A percentile compares a stretch with the other conserved stretches of the same genome.
Evolutionary conservation across 2,113 vertebrate species (phyloP).

Genomic region (Hipposideros armiger): DNA sequence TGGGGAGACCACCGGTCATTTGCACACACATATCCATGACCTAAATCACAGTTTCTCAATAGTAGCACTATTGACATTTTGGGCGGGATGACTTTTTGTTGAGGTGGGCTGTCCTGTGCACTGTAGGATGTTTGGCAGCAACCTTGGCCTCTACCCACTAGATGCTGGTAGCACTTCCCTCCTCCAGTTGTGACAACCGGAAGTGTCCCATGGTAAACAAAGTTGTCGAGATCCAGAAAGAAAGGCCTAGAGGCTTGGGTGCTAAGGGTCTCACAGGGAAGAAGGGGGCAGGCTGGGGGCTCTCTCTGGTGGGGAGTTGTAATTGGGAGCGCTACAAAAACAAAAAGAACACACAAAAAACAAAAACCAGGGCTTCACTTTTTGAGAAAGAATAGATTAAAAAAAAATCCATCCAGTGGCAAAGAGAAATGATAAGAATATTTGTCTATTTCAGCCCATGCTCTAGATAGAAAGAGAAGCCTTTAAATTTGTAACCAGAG

Average conservation of each 20-base stretch:
- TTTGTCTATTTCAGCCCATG: not conserved
- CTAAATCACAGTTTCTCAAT: not conserved
- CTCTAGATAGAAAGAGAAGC: not conserved
- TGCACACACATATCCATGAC: not conserved
- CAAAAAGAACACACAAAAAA: too few species aligned
- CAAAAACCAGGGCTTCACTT: not conserved
- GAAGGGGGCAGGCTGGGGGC: not conserved
- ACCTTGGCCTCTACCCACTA: not conserved
- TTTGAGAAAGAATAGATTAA: not conserved
- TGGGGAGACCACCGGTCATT: not conserved
- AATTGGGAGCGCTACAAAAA: not conserved
- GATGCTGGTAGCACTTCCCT: not conserved
- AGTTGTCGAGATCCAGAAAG: not conserved
- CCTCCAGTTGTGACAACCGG: not conserved
- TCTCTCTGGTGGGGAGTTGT: not conserved
- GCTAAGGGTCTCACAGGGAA: not conserved
- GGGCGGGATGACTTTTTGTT: not conserved
- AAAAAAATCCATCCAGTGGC: not conserved
- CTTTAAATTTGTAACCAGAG: not conserved
- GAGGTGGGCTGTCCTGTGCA: not conserved
- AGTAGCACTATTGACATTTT: not conserved
- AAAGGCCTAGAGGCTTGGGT: not conserved
- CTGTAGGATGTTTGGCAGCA: not conserved
- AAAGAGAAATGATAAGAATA: not conserved
- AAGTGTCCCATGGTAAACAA: not conserved